A percentile compares a stretch with the other conserved stretches of the same genome.
phyloP scores from a whole-genome alignment of 2,113 vertebrate genomes.

The Catharus fuscescens region DNA sequence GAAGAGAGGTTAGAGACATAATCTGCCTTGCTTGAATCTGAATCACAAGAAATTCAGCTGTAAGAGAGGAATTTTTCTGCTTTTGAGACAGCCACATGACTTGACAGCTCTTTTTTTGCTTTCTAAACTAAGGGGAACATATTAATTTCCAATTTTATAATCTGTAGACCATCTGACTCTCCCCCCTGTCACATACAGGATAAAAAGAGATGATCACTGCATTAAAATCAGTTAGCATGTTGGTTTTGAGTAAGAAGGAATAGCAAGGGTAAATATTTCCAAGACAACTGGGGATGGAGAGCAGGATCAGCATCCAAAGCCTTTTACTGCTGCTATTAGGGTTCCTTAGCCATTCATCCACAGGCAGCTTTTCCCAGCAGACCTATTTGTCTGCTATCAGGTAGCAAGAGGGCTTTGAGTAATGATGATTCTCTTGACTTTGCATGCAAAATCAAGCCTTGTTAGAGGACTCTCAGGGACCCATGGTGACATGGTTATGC shows the following conservation, averaged over 20 bases:
- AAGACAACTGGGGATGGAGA: not conserved
- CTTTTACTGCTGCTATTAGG: not conserved
- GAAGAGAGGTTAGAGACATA: not conserved
- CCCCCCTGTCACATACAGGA: not conserved
- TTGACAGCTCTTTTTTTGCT: not conserved
- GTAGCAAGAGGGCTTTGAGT: not conserved
- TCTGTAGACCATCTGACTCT: not conserved
- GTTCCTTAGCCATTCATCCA: not conserved
- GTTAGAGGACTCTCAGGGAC: not conserved
- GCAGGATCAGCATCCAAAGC: not conserved
- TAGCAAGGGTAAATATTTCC: not conserved
- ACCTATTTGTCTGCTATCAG: not conserved
- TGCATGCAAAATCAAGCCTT: rapidly evolving
- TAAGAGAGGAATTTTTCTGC: not conserved
- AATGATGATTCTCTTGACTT: not conserved
- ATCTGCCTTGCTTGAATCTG: not conserved
- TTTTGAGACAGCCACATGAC: not conserved
- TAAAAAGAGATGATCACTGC: not conserved
- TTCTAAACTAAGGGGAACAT: not conserved
- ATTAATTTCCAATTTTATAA: not conserved
- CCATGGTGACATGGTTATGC: not conserved
- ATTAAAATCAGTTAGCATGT: not conserved
- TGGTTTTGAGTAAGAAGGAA: slow-evolving; percentile 20
- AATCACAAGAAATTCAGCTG: not conserved
- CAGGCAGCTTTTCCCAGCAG: slow-evolving; percentile 11